These are phyloP conservation scores for Anthonomus grandis DNA, from an alignment of 1,140 invertebrate genomes.

Conservation along the genomic window DNA sequence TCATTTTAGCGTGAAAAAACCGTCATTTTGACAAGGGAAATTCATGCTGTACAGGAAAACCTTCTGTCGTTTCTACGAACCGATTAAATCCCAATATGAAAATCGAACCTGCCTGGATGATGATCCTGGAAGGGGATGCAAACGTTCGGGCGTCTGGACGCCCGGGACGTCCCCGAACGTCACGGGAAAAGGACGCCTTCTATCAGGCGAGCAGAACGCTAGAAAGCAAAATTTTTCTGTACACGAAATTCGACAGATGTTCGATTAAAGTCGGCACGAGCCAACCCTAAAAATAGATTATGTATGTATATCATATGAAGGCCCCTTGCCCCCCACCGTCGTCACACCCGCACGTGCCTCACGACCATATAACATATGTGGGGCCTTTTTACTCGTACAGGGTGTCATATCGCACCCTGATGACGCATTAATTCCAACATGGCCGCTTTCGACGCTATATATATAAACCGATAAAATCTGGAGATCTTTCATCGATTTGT, in stretches of 20 bases:
- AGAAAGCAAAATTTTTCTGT: conserved; percentile 8
- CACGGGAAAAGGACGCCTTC: conserved; percentile 9
- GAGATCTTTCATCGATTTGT: conserved; percentile 10
- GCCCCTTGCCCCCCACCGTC: conserved; percentile 3
- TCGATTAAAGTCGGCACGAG: conserved; percentile 22
- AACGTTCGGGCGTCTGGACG: conserved; percentile 26
- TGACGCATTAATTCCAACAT: too few relatives aligned
- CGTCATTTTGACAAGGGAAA: too few relatives aligned
- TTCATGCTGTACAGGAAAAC: too few relatives aligned
- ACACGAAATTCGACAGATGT: not conserved
- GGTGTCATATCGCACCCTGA: too few relatives aligned
- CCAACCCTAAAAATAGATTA: conserved; percentile 34
- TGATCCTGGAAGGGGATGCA: not conserved
- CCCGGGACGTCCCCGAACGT: conserved; percentile 13
- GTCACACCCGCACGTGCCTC: not conserved
- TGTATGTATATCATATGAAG: too few relatives aligned
- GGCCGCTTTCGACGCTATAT: too few relatives aligned
- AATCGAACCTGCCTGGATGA: not conserved
- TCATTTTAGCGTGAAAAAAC: too few relatives aligned
- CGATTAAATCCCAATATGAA: not conserved
- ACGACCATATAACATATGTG: not conserved
- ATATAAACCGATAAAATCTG: too few relatives aligned
- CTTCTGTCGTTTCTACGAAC: too few relatives aligned
- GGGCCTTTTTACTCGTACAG: not conserved
- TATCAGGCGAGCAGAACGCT: conserved; percentile 1